Percentiles rank a stretch among this genome's conserved stretches.
Evolutionary conservation across 2,888 invertebrate species (phyloP).

Genomic region (Eristalinus aeneus): DNA sequence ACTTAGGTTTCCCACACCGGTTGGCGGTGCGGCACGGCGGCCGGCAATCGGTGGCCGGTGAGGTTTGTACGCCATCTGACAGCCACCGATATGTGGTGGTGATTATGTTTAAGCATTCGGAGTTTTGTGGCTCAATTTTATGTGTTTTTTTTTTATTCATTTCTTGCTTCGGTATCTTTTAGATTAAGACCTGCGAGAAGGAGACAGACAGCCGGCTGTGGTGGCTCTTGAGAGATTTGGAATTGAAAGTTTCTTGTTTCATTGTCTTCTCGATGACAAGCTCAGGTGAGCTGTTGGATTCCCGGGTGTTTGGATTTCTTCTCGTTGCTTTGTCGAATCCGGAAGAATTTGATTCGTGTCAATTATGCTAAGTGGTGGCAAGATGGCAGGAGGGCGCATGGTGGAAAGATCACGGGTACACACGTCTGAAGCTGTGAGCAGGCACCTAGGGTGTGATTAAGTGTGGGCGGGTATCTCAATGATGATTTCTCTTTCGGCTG

Average conservation of each 20-base stretch:
- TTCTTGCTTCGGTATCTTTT: conserved; percentile 33
- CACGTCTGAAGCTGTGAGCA: conserved; percentile 16
- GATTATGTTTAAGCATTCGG: conserved; percentile 59
- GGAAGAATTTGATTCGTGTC: conserved; percentile 67
- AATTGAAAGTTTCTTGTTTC: conserved; percentile 44
- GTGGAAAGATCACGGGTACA: background rate
- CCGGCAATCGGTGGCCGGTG: background rate
- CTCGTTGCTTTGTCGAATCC: conserved; percentile 51
- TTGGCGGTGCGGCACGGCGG: background rate
- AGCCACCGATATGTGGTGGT: conserved; percentile 49
- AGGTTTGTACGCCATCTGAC: conserved; percentile 29
- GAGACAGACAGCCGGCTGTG: conserved; percentile 27
- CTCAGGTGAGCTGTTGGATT: conserved; percentile 30
- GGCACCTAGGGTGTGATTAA: conserved; percentile 24
- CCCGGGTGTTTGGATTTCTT: conserved; percentile 25
- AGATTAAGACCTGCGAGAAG: conserved; percentile 61
- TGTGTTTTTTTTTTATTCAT: conserved; percentile 24
- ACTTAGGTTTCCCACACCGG: conserved; percentile 36
- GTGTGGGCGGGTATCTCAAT: conserved; percentile 42
- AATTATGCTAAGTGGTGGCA: conserved; percentile 52
- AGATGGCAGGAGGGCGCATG: background rate
- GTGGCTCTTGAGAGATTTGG: conserved; percentile 45
- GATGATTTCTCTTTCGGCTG: conserved; percentile 43
- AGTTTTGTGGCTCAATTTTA: conserved; percentile 35
- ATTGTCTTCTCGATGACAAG: conserved; percentile 50